These are phyloP conservation scores for Austrolebias charrua DNA, from an alignment of 2,797 vertebrate species.

Conservation along the genomic window DNA sequence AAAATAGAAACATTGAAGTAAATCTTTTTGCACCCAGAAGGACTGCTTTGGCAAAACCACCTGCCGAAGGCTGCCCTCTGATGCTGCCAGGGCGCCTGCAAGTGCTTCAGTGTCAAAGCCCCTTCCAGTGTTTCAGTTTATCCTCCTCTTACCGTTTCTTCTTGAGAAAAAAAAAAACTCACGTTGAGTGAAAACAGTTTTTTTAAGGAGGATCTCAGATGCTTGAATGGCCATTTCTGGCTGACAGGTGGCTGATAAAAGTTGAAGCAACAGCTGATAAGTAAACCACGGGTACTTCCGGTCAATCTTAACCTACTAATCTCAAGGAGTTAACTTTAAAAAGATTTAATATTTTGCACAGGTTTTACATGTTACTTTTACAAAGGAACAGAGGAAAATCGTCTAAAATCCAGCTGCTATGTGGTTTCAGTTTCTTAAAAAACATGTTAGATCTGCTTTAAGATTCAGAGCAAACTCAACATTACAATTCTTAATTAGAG, in stretches of 20 bases:
- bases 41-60: conserved; percentile 26
- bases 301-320: conserved; percentile 13
- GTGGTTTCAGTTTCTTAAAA: not conserved
- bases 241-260: conserved; percentile 32
- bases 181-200: conserved; percentile 2
- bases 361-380: not conserved
- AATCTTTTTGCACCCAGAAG: not conserved
- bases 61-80: conserved; percentile 38
- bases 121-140: not conserved
- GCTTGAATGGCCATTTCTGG: conserved; percentile 6
- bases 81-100: conserved; percentile 16
- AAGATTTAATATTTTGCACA: not conserved
- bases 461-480: no score
- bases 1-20: not conserved
- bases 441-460: no score
- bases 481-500: no score
- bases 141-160: conserved; percentile 7
- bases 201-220: conserved; percentile 14
- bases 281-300: conserved; percentile 13
- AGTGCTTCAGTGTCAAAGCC: conserved; percentile 11
- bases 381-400: not conserved
- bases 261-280: conserved; percentile 21
- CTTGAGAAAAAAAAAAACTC: conserved; percentile 1
- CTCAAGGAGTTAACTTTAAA: conserved; percentile 9
- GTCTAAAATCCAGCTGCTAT: not conserved